Conservation (phyloP, 1,140 invertebrate species). For the Bombus turneri region DNA sequence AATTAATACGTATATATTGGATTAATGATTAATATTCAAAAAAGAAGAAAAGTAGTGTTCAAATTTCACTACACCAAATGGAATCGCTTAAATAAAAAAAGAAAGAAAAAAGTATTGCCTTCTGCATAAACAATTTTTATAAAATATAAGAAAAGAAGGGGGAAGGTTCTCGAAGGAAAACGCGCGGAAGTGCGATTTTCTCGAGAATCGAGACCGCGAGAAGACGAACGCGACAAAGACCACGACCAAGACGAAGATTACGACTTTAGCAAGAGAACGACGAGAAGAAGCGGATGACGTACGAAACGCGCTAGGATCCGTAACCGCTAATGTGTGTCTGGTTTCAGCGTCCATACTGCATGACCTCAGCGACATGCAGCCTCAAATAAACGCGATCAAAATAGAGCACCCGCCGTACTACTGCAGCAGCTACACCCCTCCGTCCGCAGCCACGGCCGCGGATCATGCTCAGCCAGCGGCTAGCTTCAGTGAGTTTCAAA, state of each 20-base stretch:
- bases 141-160: background rate
- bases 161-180: background rate
- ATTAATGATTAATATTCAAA: too few relatives aligned
- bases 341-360: slow-evolving; percentile 96
- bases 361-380: slow-evolving; percentile 91
- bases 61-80: too few relatives aligned
- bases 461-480: slow-evolving; percentile 81
- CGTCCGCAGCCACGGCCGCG: slow-evolving; percentile 83
- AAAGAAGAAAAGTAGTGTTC: too few relatives aligned
- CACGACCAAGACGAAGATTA: slow-evolving; percentile 6
- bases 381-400: slow-evolving; percentile 93
- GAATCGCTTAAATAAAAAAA: background rate
- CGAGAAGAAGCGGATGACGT: slow-evolving; percentile 56
- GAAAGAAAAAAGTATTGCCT: background rate
- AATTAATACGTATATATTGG: too few relatives aligned
- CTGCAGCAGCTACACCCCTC: slow-evolving; percentile 95
- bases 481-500: slow-evolving; percentile 82
- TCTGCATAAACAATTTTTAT: too few relatives aligned
- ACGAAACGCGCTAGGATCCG: slow-evolving; percentile 66
- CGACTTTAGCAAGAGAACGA: slow-evolving; percentile 26
- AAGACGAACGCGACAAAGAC: slow-evolving; percentile 19
- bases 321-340: slow-evolving; percentile 80
- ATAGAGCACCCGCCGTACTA: slow-evolving; percentile 95
- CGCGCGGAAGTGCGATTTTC: slow-evolving; percentile 52
- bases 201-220: slow-evolving; percentile 26